Evolutionary conservation across 2,113 vertebrate genomes (phyloP), one percentile per base, ranked within the genome.

Genomic region (Ranitomeya variabilis): DNA sequence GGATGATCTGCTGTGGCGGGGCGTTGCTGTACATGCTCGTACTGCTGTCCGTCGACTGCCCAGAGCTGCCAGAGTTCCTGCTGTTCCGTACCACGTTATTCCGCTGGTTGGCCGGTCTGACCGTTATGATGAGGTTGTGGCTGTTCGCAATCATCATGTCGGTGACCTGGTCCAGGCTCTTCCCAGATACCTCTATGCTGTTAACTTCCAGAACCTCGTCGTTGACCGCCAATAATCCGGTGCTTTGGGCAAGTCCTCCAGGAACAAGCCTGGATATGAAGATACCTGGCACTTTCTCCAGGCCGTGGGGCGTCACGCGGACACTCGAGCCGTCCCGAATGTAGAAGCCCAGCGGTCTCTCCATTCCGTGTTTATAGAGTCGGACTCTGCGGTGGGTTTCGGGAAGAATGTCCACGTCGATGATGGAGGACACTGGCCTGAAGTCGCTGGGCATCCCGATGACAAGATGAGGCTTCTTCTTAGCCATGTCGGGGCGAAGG

Each of bases 141-240:
- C 98, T 99, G 94, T 99, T 99, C 0, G 98, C 98, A 16, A 99
- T 98, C 98, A 99, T 99, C 98, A 99, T 99, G 93, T 99, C 98
- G 0, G 98, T 99, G 79, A 99, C 98, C 86, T 99, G 98, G 93
- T 99, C 98, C 8, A 99, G 96, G 67, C 97, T 98, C 90, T 99
- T 99, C 0, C 98, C 97, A 0, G 95, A 97, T 89, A 99, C 98
- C 91, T 99, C 98, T 2, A 99, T 99, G 31, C 98, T 98, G 0
- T 99, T 99, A 16, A 99, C 98, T 91, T 99, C 98, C 87, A 99
- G 93, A 2, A 99, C 98, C 91, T 99, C 98, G 0, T 99, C 98
- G 0, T 99, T 99, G 21, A 99, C 98, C 0, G 98, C 98, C 60
- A 99, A 90, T 15, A 99, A 93, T 21, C 98, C 98, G 0, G 98